Base-by-base conservation (phyloP, 2,888 invertebrate genomes). In the Saturnia pavonia region DNA sequence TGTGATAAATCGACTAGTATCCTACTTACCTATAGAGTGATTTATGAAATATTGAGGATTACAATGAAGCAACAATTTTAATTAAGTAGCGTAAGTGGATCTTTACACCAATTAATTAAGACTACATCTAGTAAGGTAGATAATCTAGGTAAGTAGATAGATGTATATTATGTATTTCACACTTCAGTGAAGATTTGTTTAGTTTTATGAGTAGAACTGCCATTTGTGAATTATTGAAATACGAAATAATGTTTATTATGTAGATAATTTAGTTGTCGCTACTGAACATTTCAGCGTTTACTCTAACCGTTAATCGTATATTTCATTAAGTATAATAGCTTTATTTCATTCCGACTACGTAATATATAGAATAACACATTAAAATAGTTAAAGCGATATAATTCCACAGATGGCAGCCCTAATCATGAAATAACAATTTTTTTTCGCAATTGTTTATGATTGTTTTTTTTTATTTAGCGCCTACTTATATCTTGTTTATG, bases 61-160 rank as follows among this genome's bases (percentile, higher is more conserved):
- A 80, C 74, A 75, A 76, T 79, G 77, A 81, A 75, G 75, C 73
- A 57, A 70, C 66, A 70, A 81, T 85, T 86, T 83, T 82, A 85
- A 82, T 82, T 82, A 88, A 81, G 80, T 91, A 89, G 80, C 73
- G 75, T 92, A 92, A 92, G 89, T 81, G 91, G 92, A 90, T 91
- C 91, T 94, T 93, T 94, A 94, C 94, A 94, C 94, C 94, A 94
- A 93, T 87, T 92, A 91, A 88, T 85, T 92, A 92, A 92, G 93
- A 89, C 84, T 90, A 89, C 82, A 83, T 80, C 86, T 91, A 92
- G 89, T 77, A 77, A 85, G 34, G 87, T 91, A 91, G 88, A 84
- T 88, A 89, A 81, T 78, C 74, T 76, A 73, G 75, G 74, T 84
- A 82, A n/a, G n/a, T 34, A 34, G 76, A 78, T 91, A 92, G 88